Conservation (phyloP, 2,113 vertebrate species). For the Eptesicus fuscus region DNA sequence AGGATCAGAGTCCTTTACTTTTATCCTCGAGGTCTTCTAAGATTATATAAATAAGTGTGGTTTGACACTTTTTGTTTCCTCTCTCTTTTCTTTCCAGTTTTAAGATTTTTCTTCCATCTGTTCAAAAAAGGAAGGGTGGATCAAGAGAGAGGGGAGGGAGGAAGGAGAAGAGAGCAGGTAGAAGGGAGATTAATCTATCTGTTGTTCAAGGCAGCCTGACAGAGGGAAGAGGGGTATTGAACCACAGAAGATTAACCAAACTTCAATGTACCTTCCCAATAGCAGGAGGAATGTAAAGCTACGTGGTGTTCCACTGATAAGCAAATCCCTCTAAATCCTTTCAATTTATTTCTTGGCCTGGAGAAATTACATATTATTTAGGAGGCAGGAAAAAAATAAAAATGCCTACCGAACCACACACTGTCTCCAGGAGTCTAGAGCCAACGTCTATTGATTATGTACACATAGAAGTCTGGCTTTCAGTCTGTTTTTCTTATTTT, state of each 20-base stretch:
- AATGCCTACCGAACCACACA: conserved; percentile 50
- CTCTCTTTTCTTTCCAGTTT: neutral
- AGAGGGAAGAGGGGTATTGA: conserved; percentile 84
- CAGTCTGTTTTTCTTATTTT: conserved; percentile 23
- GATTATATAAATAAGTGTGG: conserved; percentile 44
- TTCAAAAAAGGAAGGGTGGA: conserved; percentile 57
- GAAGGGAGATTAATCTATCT: conserved; percentile 79
- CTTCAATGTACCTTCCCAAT: conserved; percentile 85
- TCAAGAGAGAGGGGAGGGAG: conserved; percentile 53
- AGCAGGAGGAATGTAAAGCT: conserved; percentile 84
- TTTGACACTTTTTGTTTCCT: neutral
- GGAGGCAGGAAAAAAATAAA: conserved; percentile 61
- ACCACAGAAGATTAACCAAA: conserved; percentile 86
- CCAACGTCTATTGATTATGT: conserved; percentile 70
- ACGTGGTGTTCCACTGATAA: conserved; percentile 87
- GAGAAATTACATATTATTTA: conserved; percentile 87
- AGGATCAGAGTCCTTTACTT: conserved; percentile 61
- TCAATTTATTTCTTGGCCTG: conserved; percentile 88
- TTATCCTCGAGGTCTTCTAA: conserved; percentile 50
- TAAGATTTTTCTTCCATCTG: conserved; percentile 72
- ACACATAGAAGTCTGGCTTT: conserved; percentile 25
- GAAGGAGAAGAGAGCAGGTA: conserved; percentile 55
- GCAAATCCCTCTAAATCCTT: conserved; percentile 90
- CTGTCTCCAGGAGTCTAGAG: conserved; percentile 79
- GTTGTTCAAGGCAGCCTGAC: conserved; percentile 82